Conservation (phyloP, 2,797 vertebrate species). For the Poecile montanus region DNA sequence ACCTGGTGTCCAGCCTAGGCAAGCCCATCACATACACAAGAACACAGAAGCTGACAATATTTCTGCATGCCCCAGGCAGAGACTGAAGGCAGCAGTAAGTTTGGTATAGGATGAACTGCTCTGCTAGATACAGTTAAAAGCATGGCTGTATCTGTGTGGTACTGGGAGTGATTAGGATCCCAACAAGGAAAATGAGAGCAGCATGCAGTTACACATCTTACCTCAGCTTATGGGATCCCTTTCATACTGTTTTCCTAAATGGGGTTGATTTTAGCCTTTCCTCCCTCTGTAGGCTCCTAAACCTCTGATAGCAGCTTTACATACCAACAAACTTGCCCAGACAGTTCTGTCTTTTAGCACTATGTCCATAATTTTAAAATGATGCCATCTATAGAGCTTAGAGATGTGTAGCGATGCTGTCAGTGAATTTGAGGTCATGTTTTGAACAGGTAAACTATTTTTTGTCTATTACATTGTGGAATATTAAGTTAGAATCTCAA, state of each 20-base stretch:
- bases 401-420: neutral
- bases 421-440: neutral
- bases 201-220: neutral
- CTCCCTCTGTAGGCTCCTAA: neutral
- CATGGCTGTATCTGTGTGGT: neutral
- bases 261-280: neutral
- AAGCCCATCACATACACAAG: neutral
- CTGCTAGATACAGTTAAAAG: neutral
- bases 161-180: neutral
- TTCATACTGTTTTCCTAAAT: neutral
- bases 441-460: neutral
- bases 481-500: neutral
- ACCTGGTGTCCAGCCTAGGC: neutral
- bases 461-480: neutral
- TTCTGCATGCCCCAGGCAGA: neutral
- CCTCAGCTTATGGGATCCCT: neutral
- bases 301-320: neutral
- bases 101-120: neutral
- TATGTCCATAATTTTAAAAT: neutral
- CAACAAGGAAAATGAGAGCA: neutral
- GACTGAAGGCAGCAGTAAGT: neutral
- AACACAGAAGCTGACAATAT: neutral
- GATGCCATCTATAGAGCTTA: accelerated
- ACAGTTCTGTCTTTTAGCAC: neutral
- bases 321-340: no score